These are phyloP conservation scores for Acridotheres tristis DNA, from an alignment of 2,797 vertebrate genomes.

Conservation along the genomic window DNA sequence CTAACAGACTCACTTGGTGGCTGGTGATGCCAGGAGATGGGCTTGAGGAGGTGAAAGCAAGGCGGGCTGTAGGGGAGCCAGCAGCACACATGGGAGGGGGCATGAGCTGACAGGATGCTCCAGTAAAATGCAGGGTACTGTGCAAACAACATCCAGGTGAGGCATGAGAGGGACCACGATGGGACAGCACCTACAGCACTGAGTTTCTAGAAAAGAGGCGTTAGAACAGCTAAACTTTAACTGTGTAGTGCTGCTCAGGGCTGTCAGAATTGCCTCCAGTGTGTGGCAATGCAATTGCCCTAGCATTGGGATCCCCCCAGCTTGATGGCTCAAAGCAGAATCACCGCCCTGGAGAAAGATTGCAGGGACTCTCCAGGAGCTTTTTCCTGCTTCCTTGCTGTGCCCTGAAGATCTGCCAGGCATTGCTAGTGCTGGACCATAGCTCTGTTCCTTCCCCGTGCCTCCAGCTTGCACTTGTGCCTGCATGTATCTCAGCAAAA, in stretches of 20 bases:
- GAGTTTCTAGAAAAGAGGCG: background rate
- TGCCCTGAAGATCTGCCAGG: background rate
- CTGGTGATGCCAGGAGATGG: background rate
- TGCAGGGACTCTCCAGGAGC: fast-evolving
- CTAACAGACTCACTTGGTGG: background rate
- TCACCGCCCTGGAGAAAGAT: background rate
- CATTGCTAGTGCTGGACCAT: background rate
- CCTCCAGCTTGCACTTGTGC: background rate
- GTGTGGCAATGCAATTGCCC: background rate
- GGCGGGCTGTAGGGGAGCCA: background rate
- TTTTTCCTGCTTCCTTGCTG: background rate
- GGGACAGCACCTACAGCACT: background rate
- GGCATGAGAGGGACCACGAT: fast-evolving
- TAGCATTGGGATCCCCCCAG: fast-evolving
- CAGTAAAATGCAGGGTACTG: background rate
- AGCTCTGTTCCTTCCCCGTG: background rate
- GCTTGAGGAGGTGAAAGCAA: background rate
- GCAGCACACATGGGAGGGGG: fast-evolving
- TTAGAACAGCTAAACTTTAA: background rate
- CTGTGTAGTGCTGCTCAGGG: background rate
- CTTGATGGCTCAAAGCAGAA: background rate
- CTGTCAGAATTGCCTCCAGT: background rate
- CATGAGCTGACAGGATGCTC: background rate
- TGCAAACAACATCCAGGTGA: background rate
- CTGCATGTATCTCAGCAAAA: background rate